Evolutionary conservation across 2,113 vertebrate species (phyloP).

Genomic region (Oophaga pumilio): DNA sequence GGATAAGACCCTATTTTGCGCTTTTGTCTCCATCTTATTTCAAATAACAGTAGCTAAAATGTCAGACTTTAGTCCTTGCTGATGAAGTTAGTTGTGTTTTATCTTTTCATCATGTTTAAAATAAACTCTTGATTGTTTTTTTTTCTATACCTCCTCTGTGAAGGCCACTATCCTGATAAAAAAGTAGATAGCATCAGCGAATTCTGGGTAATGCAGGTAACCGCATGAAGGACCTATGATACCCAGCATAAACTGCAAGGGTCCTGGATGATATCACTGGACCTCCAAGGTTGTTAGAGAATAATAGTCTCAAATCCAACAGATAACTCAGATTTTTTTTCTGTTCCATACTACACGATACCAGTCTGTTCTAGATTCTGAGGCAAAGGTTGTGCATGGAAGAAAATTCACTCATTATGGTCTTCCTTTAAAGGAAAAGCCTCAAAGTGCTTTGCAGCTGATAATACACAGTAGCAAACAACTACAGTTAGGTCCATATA

Average conservation of each 20-base stretch:
- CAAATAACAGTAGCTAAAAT: too few relatives aligned
- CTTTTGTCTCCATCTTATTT: too few relatives aligned
- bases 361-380: neutral
- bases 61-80: too few relatives aligned
- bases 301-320: neutral
- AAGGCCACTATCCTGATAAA: too few relatives aligned
- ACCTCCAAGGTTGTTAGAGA: conserved; percentile 17
- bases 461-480: neutral
- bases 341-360: neutral
- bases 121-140: neutral
- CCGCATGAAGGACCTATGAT: neutral
- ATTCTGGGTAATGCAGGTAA: conserved; percentile 35
- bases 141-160: neutral
- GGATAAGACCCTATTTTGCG: too few relatives aligned
- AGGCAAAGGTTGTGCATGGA: neutral
- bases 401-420: neutral
- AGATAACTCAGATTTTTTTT: neutral
- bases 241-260: neutral
- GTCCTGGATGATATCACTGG: neutral
- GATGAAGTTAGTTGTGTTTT: neutral
- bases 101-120: neutral
- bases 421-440: neutral
- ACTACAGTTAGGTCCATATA: too few relatives aligned
- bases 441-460: neutral
- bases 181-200: neutral